These are phyloP conservation scores for Gibbula magus DNA, from an alignment of 2,888 invertebrate genomes.

Conservation along the genomic window DNA sequence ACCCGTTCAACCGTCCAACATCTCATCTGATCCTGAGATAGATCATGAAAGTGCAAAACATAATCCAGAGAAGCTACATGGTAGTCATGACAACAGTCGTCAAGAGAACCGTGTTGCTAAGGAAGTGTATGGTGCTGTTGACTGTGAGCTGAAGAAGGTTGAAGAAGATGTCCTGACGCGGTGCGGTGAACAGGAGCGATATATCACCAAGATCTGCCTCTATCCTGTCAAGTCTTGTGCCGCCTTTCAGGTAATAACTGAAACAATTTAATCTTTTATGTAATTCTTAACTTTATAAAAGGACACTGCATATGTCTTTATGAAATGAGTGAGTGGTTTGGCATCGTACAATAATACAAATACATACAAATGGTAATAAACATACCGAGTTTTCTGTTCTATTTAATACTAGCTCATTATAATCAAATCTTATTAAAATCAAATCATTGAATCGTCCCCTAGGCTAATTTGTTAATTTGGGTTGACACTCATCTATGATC, in stretches of 20 bases:
- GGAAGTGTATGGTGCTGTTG: not conserved
- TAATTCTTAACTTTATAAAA: too few species aligned
- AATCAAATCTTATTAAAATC: too few species aligned
- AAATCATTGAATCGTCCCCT: too few species aligned
- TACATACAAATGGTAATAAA: too few species aligned
- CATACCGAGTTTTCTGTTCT: too few species aligned
- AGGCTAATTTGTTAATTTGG: too few species aligned
- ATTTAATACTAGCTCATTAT: too few species aligned
- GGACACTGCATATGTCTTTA: too few species aligned
- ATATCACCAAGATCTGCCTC: constrained; percentile 79
- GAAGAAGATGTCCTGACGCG: not conserved
- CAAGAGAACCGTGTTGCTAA: not conserved
- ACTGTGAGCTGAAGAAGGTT: not conserved
- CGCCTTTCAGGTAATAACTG: constrained; percentile 78
- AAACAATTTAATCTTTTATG: too few species aligned
- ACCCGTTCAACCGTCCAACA: not conserved
- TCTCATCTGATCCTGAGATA: not conserved
- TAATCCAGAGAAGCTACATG: not conserved
- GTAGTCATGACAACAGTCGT: not conserved
- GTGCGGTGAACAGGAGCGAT: constrained; percentile 38
- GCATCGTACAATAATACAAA: too few species aligned
- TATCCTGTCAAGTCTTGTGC: constrained; percentile 96
- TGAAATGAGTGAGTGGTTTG: too few species aligned
- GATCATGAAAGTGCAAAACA: not conserved
- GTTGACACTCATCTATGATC: too few species aligned